Percentiles rank a stretch among this genome's conserved stretches.
These are phyloP conservation scores for Dinoponera quadriceps DNA, from an alignment of 1,140 invertebrate species.

Conservation along the genomic window DNA sequence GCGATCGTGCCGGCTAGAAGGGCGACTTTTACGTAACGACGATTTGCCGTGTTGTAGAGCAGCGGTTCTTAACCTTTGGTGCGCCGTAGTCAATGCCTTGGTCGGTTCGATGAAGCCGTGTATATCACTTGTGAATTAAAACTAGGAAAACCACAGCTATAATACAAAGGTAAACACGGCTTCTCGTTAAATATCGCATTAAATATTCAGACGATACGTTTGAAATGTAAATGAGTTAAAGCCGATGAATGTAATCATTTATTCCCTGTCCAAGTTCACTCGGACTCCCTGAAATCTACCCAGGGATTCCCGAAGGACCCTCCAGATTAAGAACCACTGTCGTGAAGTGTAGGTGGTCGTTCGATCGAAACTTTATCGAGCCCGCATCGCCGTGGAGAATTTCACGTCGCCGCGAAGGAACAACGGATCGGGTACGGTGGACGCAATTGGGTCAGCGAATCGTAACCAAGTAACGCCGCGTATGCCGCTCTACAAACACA, in stretches of 20 bases:
- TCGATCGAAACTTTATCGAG: slow-evolving; percentile 40
- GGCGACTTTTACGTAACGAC: slow-evolving; percentile 41
- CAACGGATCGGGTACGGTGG: slow-evolving; percentile 15
- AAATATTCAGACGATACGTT: no score
- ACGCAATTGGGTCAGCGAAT: slow-evolving; percentile 68
- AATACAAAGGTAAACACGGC: no score
- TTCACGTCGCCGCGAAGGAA: slow-evolving; percentile 21
- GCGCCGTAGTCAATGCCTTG: no score
- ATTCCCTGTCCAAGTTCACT: not conserved
- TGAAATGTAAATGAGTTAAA: not conserved
- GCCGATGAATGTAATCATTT: not conserved
- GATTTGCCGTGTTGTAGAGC: slow-evolving; percentile 1
- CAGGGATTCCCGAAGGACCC: no score
- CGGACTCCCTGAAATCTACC: slow-evolving; percentile 22
- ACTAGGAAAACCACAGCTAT: no score
- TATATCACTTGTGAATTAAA: no score
- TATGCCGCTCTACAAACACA: slow-evolving; percentile 26
- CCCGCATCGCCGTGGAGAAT: slow-evolving; percentile 26
- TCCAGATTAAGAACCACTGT: not conserved
- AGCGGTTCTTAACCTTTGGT: not conserved
- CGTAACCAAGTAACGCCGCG: slow-evolving; percentile 27
- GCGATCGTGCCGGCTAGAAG: not conserved
- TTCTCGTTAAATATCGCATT: no score
- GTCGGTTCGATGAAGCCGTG: no score
- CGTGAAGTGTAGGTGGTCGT: slow-evolving; percentile 15